Base-by-base conservation (phyloP, 2,888 invertebrate species). In the Trichopoda pennipes region DNA sequence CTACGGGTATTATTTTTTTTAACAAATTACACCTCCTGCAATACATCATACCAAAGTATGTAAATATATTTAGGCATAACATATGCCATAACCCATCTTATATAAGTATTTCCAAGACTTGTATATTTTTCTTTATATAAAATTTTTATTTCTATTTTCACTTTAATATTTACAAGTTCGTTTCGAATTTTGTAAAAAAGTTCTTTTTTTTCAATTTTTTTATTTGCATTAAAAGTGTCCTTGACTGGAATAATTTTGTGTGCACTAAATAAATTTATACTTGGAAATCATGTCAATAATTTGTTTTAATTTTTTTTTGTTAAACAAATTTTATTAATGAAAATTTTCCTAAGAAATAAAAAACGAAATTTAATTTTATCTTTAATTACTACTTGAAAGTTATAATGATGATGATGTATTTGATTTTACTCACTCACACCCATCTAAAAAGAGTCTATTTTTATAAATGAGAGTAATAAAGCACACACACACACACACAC, bases 371-470 rank as follows among this genome's bases (percentile, higher is more conserved):
- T 12, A 3, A 47, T n/a, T n/a, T 8, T 21, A 53, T n/a, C 38
- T 38, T 53, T 53, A 66, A 66, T 66, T 66, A 53, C 42, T 55
- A 42, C 55, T 68, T 42, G 17, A 55, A 55, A 53, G 28, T 23
- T 42, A 42, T 55, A 38, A 68, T 66, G 35, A 66, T 42, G 32
- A 17, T 55, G 16, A 16, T 23, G 44, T 42, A 17, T 58, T 38
- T 56, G 3, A 49, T 17, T 56, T 74, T 47, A 14, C 35, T 21
- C 21, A 38, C 23, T 64, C 38, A 51, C 3, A 51, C 23, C 9
- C 60, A 17, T 51, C 19, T 10, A 16, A 16, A 38, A 44, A 4
- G 44, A 56, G 17, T 8, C 8, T 21, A 3, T 21, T 32, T 38
- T 63, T 53, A 42, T 61, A 61, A 63, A 17, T 44, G 28, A 17